Evolutionary conservation across 35 echinoderm and acorn worm species (phyloP), one percentile per base, ranked within the genome.

Genomic region (Lytechinus pictus): DNA sequence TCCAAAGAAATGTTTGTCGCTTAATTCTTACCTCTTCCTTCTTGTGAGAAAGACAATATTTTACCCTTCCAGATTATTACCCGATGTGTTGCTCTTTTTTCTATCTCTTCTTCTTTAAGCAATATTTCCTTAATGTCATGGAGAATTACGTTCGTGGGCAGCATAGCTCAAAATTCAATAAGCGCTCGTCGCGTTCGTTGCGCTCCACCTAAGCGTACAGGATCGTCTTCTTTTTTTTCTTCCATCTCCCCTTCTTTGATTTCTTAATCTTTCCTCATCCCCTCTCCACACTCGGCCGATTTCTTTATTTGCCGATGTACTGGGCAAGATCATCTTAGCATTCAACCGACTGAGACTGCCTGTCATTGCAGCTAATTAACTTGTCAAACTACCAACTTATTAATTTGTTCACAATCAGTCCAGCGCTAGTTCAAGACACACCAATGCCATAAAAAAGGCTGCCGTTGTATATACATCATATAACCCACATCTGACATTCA

Each of bases 161-260:
- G n/a, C 55, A 9, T 54, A 93, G 92, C 92, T 57, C 92, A 93
- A 57, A 93, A 93, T 93, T 93, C 92, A 93, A 93, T 93, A 93
- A 93, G 54, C 52, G 9, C 92, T 19, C 54, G 92, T 55, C 16
- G 9, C 55, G 54, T 55, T 28, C 10, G 92, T 53, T 24, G 92
- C 92, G 92, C 52, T 93, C 92, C 92, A 93, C 14, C 92, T 93
- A 57, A 93, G 53, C 54, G 54, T 57, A 19, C 9, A 24, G 4
- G 53, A 53, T 93, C 53, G 92, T 93, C 92, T 55, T 93, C 14
- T 93, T 57, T 57, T 87, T 16, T 44, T 21, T 13, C 88, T 44
- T 93, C 53, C 53, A n/a, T 93, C 54, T 54, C 92, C 92, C 53
- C 53, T 10, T 54, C 92, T 93, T 93, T 90, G 88, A 90, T 90